Percentiles rank a stretch among this genome's conserved stretches.
Conservation (phyloP, 1,140 invertebrate genomes). For the Mylabris phalerata region DNA sequence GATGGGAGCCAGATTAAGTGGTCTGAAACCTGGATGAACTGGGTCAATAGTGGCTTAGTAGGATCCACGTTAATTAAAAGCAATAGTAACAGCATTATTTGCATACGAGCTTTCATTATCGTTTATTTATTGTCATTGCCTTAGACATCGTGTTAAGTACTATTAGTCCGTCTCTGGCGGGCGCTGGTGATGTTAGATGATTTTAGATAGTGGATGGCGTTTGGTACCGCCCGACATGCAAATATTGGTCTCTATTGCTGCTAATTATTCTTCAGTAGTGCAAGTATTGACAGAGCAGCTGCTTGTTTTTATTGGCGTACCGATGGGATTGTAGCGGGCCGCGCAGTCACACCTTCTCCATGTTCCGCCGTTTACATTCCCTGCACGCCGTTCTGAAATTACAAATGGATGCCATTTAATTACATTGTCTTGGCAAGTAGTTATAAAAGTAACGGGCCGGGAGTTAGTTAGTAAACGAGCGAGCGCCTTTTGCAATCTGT, state of each 20-base stretch:
- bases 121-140: too few relatives aligned
- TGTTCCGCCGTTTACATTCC: conserved; percentile 41
- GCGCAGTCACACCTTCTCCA: conserved; percentile 42
- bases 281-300: conserved; percentile 37
- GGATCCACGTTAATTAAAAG: too few relatives aligned
- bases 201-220: conserved; percentile 6
- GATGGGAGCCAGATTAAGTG: too few relatives aligned
- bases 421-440: conserved; percentile 43
- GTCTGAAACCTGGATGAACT: too few relatives aligned
- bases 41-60: too few relatives aligned
- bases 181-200: conserved; percentile 5
- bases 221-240: conserved; percentile 19
- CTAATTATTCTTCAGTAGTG: conserved; percentile 32
- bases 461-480: conserved; percentile 31
- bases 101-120: too few relatives aligned
- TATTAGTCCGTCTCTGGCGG: not conserved
- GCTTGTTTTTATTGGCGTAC: conserved; percentile 36
- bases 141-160: too few relatives aligned
- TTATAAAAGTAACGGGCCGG: conserved; percentile 42
- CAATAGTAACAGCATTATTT: too few relatives aligned
- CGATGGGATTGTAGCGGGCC: conserved; percentile 34
- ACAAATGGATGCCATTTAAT: conserved; percentile 45
- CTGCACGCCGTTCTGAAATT: conserved; percentile 40
- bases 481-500: conserved; percentile 35
- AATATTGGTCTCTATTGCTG: conserved; percentile 24